These are phyloP conservation scores for Chrysolina americana DNA, from an alignment of 2,888 invertebrate species.

Conservation along the genomic window DNA sequence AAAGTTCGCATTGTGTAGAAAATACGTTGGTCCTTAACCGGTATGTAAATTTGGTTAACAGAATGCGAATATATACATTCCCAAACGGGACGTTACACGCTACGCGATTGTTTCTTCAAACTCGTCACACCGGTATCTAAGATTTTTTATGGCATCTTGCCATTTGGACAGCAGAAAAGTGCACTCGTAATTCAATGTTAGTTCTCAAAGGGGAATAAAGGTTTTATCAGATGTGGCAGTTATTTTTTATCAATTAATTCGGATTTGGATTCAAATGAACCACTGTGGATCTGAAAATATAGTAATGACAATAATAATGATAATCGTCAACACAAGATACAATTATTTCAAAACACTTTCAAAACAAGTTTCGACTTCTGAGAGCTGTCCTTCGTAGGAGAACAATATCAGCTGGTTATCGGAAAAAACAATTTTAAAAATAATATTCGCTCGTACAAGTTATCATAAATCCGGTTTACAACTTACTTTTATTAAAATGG, in stretches of 20 bases:
- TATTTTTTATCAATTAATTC: conserved; percentile 44
- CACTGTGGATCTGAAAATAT: not conserved
- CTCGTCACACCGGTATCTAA: conserved; percentile 56
- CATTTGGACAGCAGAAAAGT: conserved; percentile 56
- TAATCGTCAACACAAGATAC: not conserved
- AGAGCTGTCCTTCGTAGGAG: too few species aligned
- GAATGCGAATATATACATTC: conserved; percentile 53
- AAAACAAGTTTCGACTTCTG: too few species aligned
- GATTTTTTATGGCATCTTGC: conserved; percentile 53
- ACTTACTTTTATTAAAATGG: too few species aligned
- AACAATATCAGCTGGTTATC: too few species aligned
- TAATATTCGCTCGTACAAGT: too few species aligned
- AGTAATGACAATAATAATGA: not conserved
- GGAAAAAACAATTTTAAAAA: too few species aligned
- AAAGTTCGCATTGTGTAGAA: conserved; percentile 53
- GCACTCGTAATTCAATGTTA: conserved; percentile 46
- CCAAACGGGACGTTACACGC: conserved; percentile 53
- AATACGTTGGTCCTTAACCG: conserved; percentile 49
- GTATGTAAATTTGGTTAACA: conserved; percentile 47
- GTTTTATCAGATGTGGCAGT: conserved; percentile 44
- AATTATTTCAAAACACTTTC: not conserved
- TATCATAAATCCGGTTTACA: too few species aligned
- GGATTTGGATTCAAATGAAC: conserved; percentile 31
- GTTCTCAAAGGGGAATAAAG: conserved; percentile 38
- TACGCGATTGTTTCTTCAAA: conserved; percentile 51